Conservation (phyloP, 2,113 vertebrate genomes). For the Falco punctatus region DNA sequence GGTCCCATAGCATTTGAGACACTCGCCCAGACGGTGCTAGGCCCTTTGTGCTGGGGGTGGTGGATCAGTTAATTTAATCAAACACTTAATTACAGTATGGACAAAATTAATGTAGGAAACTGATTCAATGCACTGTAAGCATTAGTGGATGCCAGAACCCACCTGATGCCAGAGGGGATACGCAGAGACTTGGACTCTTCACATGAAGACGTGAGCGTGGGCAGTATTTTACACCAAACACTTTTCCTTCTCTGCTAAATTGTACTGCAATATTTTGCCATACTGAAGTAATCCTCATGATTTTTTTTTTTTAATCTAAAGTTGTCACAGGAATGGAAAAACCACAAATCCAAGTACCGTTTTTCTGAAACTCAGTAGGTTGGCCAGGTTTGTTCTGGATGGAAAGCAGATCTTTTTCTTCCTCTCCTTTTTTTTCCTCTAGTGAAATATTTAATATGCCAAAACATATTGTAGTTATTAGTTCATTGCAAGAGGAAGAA, state of each 20-base stretch:
- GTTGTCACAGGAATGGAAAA: background rate
- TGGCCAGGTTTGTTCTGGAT: background rate
- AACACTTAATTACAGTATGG: background rate
- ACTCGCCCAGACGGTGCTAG: background rate
- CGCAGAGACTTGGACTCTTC: background rate
- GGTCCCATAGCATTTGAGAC: background rate
- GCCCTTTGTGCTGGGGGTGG: background rate
- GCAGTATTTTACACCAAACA: background rate
- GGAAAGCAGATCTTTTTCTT: background rate
- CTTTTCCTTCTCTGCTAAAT: background rate
- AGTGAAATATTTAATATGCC: fast-evolving
- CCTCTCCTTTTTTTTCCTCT: background rate
- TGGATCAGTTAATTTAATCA: background rate
- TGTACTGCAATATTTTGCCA: background rate
- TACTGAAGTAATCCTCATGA: background rate
- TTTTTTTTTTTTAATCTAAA: background rate
- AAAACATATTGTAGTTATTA: background rate
- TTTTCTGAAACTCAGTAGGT: background rate
- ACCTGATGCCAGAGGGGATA: background rate
- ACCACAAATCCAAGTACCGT: background rate
- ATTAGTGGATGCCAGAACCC: background rate
- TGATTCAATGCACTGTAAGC: background rate
- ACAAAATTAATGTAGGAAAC: background rate
- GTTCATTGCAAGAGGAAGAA: background rate
- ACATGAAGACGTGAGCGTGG: fast-evolving